phyloP scores from a whole-genome alignment of 2,797 vertebrate genomes.

The Malurus splendens region DNA sequence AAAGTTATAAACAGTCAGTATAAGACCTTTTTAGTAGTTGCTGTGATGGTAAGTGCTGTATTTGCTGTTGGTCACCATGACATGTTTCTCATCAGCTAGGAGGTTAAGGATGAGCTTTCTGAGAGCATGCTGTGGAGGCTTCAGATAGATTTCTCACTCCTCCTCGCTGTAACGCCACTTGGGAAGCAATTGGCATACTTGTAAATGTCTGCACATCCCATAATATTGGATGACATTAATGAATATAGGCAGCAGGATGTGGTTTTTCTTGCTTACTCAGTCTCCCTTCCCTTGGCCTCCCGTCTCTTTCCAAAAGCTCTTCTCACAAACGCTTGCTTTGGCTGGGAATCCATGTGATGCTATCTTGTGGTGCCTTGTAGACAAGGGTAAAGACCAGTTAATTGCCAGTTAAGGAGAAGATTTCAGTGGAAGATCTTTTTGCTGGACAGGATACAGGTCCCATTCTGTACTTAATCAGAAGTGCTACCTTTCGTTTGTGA shows the following conservation, averaged over 20 bases:
- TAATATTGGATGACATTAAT: background rate
- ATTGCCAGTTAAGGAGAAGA: background rate
- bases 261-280: background rate
- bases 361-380: background rate
- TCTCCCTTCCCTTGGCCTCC: background rate
- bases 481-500: background rate
- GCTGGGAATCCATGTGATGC: background rate
- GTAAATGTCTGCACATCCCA: background rate
- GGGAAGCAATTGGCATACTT: background rate
- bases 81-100: background rate
- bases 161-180: background rate
- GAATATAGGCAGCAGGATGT: background rate
- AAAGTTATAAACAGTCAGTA: constrained; percentile 54
- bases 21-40: constrained; percentile 28
- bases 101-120: background rate
- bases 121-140: background rate
- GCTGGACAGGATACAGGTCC: background rate
- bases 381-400: background rate
- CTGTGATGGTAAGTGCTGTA: constrained; percentile 7
- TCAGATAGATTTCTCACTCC: background rate
- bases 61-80: constrained; percentile 40
- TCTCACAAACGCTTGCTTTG: background rate
- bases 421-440: background rate
- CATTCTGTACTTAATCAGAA: background rate
- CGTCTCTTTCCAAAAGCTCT: background rate